Conservation (phyloP, 2,888 invertebrate genomes). For the Stegophylla sp. region DNA sequence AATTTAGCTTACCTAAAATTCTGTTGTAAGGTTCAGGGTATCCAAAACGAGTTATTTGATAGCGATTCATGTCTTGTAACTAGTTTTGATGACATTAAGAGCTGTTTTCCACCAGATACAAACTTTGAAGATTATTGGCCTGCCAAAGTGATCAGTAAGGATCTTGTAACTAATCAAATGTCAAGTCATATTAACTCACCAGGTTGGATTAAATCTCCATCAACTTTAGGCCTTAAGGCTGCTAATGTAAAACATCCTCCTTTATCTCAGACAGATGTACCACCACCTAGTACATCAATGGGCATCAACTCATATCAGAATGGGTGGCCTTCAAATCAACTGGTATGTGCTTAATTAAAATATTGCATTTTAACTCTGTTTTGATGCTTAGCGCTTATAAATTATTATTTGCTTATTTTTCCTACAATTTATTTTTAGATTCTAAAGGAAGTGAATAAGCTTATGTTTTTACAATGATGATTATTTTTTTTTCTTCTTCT, state of each 20-base stretch:
- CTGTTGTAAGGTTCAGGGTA: conserved; percentile 93
- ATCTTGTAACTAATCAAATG: conserved; percentile 62
- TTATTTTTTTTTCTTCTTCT: too few species aligned
- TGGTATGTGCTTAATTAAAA: conserved; percentile 31
- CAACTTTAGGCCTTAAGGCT: conserved; percentile 29
- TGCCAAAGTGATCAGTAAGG: conserved; percentile 79
- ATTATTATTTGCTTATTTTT: neutral
- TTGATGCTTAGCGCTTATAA: neutral
- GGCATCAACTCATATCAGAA: conserved; percentile 20
- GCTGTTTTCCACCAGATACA: conserved; percentile 88
- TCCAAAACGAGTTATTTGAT: conserved; percentile 87
- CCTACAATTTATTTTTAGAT: too few species aligned
- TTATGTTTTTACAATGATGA: too few species aligned
- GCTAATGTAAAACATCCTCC: conserved; percentile 9
- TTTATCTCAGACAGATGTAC: conserved; percentile 56
- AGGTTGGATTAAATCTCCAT: conserved; percentile 25
- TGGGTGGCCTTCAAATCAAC: conserved; percentile 37
- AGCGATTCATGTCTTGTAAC: conserved; percentile 91
- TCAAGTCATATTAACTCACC: conserved; percentile 20
- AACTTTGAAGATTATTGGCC: conserved; percentile 94
- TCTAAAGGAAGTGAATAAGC: neutral
- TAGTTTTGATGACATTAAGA: conserved; percentile 86
- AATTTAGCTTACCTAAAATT: conserved; percentile 91
- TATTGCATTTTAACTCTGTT: neutral
- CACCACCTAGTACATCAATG: neutral